Base-by-base conservation (phyloP, 2,113 vertebrate species). In the Sphaerodactylus townsendi region DNA sequence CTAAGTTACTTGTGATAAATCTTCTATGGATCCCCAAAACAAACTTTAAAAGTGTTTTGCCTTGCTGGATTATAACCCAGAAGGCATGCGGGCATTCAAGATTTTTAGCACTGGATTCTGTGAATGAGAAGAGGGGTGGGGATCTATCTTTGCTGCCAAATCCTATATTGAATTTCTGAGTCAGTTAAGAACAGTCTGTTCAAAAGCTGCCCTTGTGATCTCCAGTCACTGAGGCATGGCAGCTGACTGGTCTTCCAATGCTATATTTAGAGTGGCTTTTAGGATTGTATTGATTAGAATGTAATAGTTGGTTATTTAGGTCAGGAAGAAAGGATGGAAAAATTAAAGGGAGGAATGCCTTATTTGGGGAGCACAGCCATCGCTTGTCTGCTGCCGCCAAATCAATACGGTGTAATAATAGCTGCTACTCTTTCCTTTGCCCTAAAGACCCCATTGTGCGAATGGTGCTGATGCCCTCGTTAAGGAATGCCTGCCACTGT, bases 231-330 rank as follows among this genome's bases (percentile, higher is more conserved):
- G n/a, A 77, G 53, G 53, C 59, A 73, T 33, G 17, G n/a, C 50
- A 64, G 37, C 69, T 73, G 53, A 62, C 28, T 69, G 2, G 80
- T 53, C 37, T 81, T 50, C 68, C 79, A 25, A 15, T 41, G 17
- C 66, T 72, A 72, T 81, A 81, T 81, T 81, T 81, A 72, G 48
- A 72, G 35, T n/a, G 56, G 79, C 48, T 81, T 80, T 70, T 53
- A 70, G 66, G 23, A 53, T 73, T 62, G 69, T 53, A 82, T 82
- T 73, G 80, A 73, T 82, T n/a, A 46, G 69, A 62, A 33, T 82
- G 69, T 28, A 82, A 62, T 44, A 73, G 59, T 8, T 82, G 44
- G 73, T 82, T 39, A 66, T 66, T 41, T 48, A 68, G 53, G 53
- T 13, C 37, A 82, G 15, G 59, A 25, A 82, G 62, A 62, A 62